Evolutionary conservation across 2,888 invertebrate genomes (phyloP).

Genomic region (Drosophila prolongata): DNA sequence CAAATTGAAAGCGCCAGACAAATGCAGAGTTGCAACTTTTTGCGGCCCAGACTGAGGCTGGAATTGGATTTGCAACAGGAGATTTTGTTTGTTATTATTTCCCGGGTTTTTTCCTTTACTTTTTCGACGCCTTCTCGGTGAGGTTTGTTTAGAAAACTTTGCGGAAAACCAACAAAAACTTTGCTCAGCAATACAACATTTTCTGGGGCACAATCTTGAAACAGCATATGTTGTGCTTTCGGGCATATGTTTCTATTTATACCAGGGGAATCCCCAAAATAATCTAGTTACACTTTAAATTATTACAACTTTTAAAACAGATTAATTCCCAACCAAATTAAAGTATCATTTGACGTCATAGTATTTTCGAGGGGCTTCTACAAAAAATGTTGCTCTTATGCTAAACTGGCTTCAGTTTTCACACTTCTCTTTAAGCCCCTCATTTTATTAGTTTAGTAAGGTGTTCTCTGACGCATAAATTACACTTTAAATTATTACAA

Average conservation of each 20-base stretch:
- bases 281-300: not conserved
- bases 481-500: slow-evolving; percentile 3
- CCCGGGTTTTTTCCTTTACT: slow-evolving; percentile 47
- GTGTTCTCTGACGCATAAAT: not conserved
- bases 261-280: slow-evolving; percentile 4
- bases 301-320: slow-evolving; percentile 1
- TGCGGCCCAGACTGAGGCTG: slow-evolving; percentile 14
- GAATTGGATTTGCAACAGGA: slow-evolving; percentile 35
- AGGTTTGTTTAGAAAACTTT: slow-evolving; percentile 25
- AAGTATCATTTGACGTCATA: slow-evolving; percentile 5
- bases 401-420: slow-evolving; percentile 62
- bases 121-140: slow-evolving; percentile 26
- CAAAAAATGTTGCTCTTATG: slow-evolving; percentile 48
- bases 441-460: not conserved
- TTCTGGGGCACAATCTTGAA: not conserved
- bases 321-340: not conserved
- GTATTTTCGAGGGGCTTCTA: slow-evolving; percentile 1
- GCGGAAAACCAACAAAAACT: slow-evolving; percentile 54
- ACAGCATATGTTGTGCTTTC: not conserved
- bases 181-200: slow-evolving; percentile 53
- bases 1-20: slow-evolving; percentile 71
- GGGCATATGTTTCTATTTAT: not conserved
- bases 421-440: slow-evolving; percentile 37
- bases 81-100: slow-evolving; percentile 63
- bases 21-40: slow-evolving; percentile 73